Evolutionary conservation across 1,140 invertebrate genomes (phyloP).

Genomic region (Papilio xuthus): DNA sequence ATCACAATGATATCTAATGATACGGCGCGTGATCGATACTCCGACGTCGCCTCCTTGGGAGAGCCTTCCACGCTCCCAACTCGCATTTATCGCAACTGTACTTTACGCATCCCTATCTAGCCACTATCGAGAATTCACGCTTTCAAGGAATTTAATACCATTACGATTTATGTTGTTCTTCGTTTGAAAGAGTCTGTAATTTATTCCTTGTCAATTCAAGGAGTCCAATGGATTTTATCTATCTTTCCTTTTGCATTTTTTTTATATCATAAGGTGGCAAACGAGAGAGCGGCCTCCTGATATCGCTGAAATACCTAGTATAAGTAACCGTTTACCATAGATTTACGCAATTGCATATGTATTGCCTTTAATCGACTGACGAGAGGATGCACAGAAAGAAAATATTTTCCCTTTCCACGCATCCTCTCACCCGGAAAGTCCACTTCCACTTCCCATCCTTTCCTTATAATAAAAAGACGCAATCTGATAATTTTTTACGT

Average conservation of each 20-base stretch:
- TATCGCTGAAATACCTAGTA: too few relatives aligned
- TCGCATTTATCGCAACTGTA: conserved; percentile 27
- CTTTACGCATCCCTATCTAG: conserved; percentile 11
- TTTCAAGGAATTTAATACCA: conserved; percentile 21
- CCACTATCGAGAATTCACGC: conserved; percentile 13
- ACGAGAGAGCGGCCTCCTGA: too few relatives aligned
- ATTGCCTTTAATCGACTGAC: too few relatives aligned
- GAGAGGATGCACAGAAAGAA: too few relatives aligned
- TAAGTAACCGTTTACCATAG: too few relatives aligned
- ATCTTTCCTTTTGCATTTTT: not conserved
- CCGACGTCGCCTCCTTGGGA: conserved; percentile 66
- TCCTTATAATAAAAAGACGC: too few relatives aligned
- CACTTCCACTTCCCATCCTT: too few relatives aligned
- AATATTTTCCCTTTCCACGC: too few relatives aligned
- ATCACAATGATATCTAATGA: conserved; percentile 80
- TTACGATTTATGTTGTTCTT: not conserved
- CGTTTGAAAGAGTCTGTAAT: not conserved
- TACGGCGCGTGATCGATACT: conserved; percentile 71
- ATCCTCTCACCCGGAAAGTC: too few relatives aligned
- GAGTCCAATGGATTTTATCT: not conserved
- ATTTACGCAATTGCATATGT: too few relatives aligned
- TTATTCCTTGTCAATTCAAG: not conserved
- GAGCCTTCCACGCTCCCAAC: conserved; percentile 51
- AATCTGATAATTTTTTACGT: too few relatives aligned
- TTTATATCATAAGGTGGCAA: too few relatives aligned